Evolutionary conservation across 2,797 vertebrate species (phyloP), one percentile per base, ranked within the genome.

Genomic region (Moxostoma hubbsi): DNA sequence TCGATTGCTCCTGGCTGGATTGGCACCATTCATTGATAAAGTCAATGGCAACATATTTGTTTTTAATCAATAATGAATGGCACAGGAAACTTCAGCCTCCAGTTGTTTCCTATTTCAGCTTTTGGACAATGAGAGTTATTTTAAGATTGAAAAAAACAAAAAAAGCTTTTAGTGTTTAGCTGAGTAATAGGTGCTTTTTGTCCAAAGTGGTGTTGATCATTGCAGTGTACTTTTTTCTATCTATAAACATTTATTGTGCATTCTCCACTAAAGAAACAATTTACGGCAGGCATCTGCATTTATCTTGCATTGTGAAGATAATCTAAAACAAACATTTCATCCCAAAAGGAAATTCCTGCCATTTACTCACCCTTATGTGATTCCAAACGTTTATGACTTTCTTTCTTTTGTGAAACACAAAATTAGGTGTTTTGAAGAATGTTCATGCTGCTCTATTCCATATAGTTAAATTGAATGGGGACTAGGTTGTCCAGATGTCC

Each of bases 1-100:
- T 85, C 73, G 73, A 85, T 85, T 82, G 82, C 80, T 80, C 73
- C 73, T 50, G 72, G 75, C 73, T 70, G 84, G 71, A 76, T 77
- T 81, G 79, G 74, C 79, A 76, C 36, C 45, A 49, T 49, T 73
- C 61, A 79, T 79, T 74, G 61, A 62, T 61, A 58, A 63, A 81
- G 81, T 83, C 79, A 80, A 80, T 77, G 81, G 71, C 75, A 79
- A 45, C 18, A 1, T 36, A 36, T 49, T 83, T 55, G 72, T 75
- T 70, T 51, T 63, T 75, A 43, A 76, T 77, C 72, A 58, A 63
- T 83, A 83, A 85, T 79, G 84, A 83, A 83, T 81, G 68, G 64
- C 73, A 83, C 79, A 85, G 84, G 84, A 85, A 85, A 81, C 79
- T 51, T 58, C 51, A 61, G 73, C 63, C 72, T 81, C 67, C 53